A percentile compares a stretch with the other conserved stretches of the same genome.
Evolutionary conservation across 2,797 vertebrate genomes (phyloP).

Genomic region (Syngnathus rostellatus): DNA sequence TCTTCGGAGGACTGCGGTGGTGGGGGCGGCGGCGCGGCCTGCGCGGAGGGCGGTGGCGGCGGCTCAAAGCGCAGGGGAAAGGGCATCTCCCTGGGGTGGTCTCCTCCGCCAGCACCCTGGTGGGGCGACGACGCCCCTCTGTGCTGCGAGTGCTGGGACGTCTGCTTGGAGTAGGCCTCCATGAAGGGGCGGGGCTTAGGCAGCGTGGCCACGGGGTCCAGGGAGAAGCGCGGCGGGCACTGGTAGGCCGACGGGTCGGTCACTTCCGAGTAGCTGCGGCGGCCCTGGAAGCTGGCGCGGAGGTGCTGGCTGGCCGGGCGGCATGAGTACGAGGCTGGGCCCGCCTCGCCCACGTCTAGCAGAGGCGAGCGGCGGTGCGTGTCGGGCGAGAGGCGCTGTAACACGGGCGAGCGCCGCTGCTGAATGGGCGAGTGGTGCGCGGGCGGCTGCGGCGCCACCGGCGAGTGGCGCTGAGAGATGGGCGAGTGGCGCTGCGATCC

Average conservation of each 20-base stretch:
- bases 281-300: slow-evolving; percentile 90
- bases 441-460: slow-evolving; percentile 70
- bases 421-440: slow-evolving; percentile 73
- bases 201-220: slow-evolving; percentile 84
- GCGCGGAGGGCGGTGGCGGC: slow-evolving; percentile 64
- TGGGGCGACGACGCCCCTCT: slow-evolving; percentile 58
- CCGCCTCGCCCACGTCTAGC: slow-evolving; percentile 65
- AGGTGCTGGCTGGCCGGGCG: slow-evolving; percentile 84
- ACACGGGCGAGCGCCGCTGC: slow-evolving; percentile 76
- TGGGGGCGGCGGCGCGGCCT: slow-evolving; percentile 43
- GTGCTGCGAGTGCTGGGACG: slow-evolving; percentile 63
- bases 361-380: slow-evolving; percentile 77
- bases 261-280: slow-evolving; percentile 92
- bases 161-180: slow-evolving; percentile 72
- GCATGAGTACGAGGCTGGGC: slow-evolving; percentile 77
- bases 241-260: slow-evolving; percentile 83
- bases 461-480: slow-evolving; percentile 77
- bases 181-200: slow-evolving; percentile 87
- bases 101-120: slow-evolving; percentile 52
- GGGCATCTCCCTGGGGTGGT: slow-evolving; percentile 70
- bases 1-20: slow-evolving; percentile 84
- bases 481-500: slow-evolving; percentile 76
- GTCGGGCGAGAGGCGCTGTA: slow-evolving; percentile 76
- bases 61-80: slow-evolving; percentile 83
- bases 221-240: slow-evolving; percentile 77